Evolutionary conservation across 2,113 vertebrate species (phyloP), one percentile per base, ranked within the genome.

Genomic region (Percopsis transmontana): DNA sequence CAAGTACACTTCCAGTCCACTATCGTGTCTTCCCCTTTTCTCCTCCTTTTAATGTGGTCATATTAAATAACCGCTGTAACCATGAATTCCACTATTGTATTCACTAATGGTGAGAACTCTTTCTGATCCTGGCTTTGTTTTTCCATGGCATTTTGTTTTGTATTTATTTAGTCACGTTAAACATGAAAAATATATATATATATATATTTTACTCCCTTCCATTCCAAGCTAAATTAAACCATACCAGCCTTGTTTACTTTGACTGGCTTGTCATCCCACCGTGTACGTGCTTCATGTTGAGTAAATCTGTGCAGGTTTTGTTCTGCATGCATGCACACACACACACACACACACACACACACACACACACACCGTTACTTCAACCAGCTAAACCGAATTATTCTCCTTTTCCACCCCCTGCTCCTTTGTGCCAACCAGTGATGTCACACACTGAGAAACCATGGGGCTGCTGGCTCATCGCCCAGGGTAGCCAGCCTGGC

Each of bases 321-420:
- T 72, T 81, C 79, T 77, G 54, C 64, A 62, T 19, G 47, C 60
- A 50, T 39, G 33, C 63, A 42, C 67, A 20, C 41, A 56, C 58
- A 70, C 59, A 54, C 41, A 62, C 52, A 68, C 40, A 65, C 20
- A 68, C 62, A 79, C 59, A 65, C 56, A 76, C 23, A 52, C 45
- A 66, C 62, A 38, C 39, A 58, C 58, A 40, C 20, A 57, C 58
- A 68, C 62, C 48, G 61, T 80, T 72, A 79, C 77, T 82, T 85
- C 79, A 80, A 66, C 77, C 83, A 85, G 81, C 81, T 86, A 82
- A 89, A 88, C 85, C 85, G 86, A 89, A 92, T 92, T 92, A 92
- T 87, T 83, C 62, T 66, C 58, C 48, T 70, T 63, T 68, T 72
- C 71, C 76, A 61, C 70, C 82, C 80, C 81, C 64, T 50, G 77